Evolutionary conservation across 2,888 invertebrate species (phyloP), one percentile per base, ranked within the genome.

Genomic region (Drosophila colorata): DNA sequence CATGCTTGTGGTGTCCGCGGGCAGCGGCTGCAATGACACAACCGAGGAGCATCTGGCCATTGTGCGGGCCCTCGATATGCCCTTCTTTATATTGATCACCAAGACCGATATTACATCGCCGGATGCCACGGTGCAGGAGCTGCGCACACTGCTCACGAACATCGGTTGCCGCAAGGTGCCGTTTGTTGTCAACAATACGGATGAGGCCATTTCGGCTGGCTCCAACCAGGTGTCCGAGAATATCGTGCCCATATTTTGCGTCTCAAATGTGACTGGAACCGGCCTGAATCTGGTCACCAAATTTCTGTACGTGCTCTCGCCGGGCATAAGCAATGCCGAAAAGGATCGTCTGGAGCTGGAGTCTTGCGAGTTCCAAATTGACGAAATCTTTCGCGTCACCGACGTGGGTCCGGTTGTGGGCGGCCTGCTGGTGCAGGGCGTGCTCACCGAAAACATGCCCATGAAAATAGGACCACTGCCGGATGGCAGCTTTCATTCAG

Each of bases 41-140:
- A 97, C 98, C 0, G 96, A 97, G 80, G 99, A 99, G 90, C 99
- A 99, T 92, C 93, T 99, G 61, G 96, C 96, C 0, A 94, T 99
- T 41, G 95, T 96, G 1, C 93, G 96, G 0, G 97, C 97, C 0
- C 91, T 97, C 44, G 95, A 96, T 80, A 94, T 97, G 84, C 98
- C 99, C 0, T 96, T 99, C 91, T 98, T 99, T 91, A 95, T 98
- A 14, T 97, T 99, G 1, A 94, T 99, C 65, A 98, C 97, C 68
- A 99, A 99, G 93, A 96, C 96, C 60, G 99, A 99, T 92, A 93
- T 98, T 60, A 96, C 96, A n/a, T 93, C 93, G 3, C 93, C 94
- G 2, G 92, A 93, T 23, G 88, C 90, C 61, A 94, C 94, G 11
- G 90, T 94, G 44, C 92, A 93, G 69, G 94, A 94, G 80, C 88